Evolutionary conservation across 2,797 vertebrate genomes (phyloP), one percentile per base, ranked within the genome.

Genomic region (Ibycter americanus): DNA sequence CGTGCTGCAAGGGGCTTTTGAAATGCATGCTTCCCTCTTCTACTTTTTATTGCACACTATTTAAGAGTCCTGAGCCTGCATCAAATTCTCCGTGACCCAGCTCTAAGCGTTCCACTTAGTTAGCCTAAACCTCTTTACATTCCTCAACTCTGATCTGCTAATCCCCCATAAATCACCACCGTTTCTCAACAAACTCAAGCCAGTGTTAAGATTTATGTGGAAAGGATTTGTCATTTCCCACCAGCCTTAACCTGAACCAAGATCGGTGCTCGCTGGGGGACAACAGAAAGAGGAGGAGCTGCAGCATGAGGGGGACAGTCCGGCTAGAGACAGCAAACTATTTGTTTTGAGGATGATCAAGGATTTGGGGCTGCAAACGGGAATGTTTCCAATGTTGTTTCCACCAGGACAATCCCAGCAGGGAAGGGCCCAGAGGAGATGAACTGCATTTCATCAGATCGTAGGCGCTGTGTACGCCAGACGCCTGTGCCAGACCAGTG

Each of bases 161-260:
- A 98, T 98, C 96, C 95, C 70, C 67, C 85, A 83, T 96, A 97
- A 98, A 97, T 97, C 97, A 96, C 83, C 67, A 51, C 84, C 6
- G 5, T 96, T 97, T 96, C 94, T 85, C 89, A 92, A 92, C 83
- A 19, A 88, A 89, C 92, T 87, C 90, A 71, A 94, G 77, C 70
- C 78, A 94, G 86, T 58, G 76, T 91, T 92, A 87, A 96, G 96
- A 91, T 96, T 97, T 97, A 94, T 85, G 89, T 83, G 94, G 74
- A 93, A 92, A 97, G 95, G 97, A 97, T 97, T 97, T 98, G 91
- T 97, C 89, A 90, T 97, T 97, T 97, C 97, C 97, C 97, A 97
- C 93, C 96, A 95, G 90, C 92, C 74, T 97, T 95, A 96, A 94
- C 95, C 90, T 83, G 96, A 93, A 89, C 80, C 65, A 62, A 49